A percentile compares a stretch with the other conserved stretches of the same genome.
phyloP scores from a whole-genome alignment of 2,797 vertebrate genomes.

The Brachymystax lenok region DNA sequence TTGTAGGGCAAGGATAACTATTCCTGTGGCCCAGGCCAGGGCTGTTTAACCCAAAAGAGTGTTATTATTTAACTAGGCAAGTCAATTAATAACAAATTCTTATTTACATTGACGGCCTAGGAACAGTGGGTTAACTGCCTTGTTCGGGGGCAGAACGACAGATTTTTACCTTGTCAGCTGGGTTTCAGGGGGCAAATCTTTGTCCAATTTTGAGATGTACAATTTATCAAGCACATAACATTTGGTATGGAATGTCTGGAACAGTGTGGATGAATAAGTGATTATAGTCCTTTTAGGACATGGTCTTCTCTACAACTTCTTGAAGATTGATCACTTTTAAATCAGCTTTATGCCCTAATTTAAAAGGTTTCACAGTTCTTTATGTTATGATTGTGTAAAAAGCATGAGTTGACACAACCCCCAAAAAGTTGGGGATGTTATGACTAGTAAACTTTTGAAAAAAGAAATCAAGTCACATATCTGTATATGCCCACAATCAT shows the following conservation, averaged over 20 bases:
- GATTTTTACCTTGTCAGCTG: background rate
- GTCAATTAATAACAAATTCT: background rate
- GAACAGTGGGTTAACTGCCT: too few species aligned
- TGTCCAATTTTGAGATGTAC: constrained; percentile 12
- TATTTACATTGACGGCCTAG: too few species aligned
- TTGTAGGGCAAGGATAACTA: constrained; percentile 18
- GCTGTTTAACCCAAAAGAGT: constrained; percentile 43
- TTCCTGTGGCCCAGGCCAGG: constrained; percentile 7
- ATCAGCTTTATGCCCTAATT: background rate
- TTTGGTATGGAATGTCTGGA: constrained; percentile 20
- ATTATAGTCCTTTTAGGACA: background rate
- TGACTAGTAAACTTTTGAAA: too few species aligned
- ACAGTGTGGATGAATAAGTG: background rate
- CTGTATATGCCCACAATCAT: too few species aligned
- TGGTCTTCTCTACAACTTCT: background rate
- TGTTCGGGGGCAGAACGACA: too few species aligned
- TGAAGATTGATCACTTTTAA: background rate
- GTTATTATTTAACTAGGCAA: constrained; percentile 20
- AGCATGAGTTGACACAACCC: background rate
- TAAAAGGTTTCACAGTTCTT: constrained; percentile 12
- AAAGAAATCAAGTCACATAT: too few species aligned
- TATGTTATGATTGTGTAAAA: constrained; percentile 17
- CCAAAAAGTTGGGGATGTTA: background rate
- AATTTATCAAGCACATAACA: constrained; percentile 25
- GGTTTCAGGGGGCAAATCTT: constrained; percentile 39